These are phyloP conservation scores for Ammodramus savannarum DNA, from an alignment of 2,113 vertebrate genomes.

Conservation along the genomic window DNA sequence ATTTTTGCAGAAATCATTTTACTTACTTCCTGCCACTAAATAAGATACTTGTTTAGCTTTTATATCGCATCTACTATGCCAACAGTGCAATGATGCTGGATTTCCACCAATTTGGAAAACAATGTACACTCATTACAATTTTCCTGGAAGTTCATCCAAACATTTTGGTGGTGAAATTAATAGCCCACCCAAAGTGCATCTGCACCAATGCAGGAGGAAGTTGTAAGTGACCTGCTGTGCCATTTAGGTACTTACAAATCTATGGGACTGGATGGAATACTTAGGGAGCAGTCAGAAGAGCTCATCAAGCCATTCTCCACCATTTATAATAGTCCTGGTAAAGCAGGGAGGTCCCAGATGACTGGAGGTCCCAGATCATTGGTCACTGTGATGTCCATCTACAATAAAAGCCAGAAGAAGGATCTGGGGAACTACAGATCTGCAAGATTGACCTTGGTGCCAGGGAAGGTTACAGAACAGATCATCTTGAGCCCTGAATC, in stretches of 20 bases:
- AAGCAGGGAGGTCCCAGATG: neutral
- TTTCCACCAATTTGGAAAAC: neutral
- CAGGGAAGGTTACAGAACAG: neutral
- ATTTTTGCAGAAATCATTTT: neutral
- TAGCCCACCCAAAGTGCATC: too few species aligned
- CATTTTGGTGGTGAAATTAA: neutral
- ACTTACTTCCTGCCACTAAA: neutral
- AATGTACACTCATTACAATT: neutral
- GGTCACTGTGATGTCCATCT: too few species aligned
- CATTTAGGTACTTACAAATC: neutral
- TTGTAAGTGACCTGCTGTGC: neutral
- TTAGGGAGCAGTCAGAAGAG: neutral
- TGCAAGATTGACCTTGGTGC: neutral
- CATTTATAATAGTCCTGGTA: neutral
- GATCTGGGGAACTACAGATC: neutral
- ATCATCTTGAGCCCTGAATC: neutral
- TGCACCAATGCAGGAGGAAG: neutral
- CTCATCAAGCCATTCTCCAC: neutral
- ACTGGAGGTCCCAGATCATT: neutral
- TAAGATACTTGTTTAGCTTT: rapidly evolving
- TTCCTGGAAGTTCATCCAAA: neutral
- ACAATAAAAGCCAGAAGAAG: neutral
- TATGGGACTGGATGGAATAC: neutral
- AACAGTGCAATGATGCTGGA: neutral
- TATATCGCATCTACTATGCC: rapidly evolving